phyloP scores from a whole-genome alignment of 2,888 invertebrate species.

The Synergus japonicus region DNA sequence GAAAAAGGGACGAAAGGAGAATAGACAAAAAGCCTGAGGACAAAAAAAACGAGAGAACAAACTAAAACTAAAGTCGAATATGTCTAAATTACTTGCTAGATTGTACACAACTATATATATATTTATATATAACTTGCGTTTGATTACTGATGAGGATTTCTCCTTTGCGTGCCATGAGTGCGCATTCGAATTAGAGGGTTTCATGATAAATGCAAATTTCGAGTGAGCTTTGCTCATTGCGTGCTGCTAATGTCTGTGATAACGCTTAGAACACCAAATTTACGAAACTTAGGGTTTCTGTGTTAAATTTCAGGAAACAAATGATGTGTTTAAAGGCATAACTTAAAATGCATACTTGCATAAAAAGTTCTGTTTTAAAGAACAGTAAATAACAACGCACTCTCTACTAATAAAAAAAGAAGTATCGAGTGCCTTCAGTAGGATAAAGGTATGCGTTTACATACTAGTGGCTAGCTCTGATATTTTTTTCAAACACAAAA shows the following conservation, averaged over 20 bases:
- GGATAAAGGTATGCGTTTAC: slow-evolving; percentile 6
- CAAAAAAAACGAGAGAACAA: not conserved
- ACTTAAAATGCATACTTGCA: not conserved
- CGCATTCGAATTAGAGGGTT: slow-evolving; percentile 55
- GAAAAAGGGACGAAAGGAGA: not conserved
- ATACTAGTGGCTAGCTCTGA: slow-evolving; percentile 16
- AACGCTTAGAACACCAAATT: slow-evolving; percentile 6
- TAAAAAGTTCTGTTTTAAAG: not conserved
- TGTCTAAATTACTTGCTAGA: not conserved
- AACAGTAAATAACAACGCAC: not conserved
- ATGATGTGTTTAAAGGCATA: not conserved
- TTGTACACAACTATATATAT: not conserved
- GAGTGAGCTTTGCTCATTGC: slow-evolving; percentile 42
- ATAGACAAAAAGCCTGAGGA: not conserved
- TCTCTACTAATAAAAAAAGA: not conserved
- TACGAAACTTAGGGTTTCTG: not conserved
- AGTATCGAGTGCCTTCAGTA: not conserved
- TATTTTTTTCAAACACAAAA: slow-evolving; percentile 30
- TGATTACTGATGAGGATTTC: slow-evolving; percentile 54
- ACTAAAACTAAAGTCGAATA: not conserved
- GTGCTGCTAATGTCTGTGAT: slow-evolving; percentile 20
- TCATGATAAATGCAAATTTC: slow-evolving; percentile 53
- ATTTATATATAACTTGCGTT: slow-evolving; percentile 37
- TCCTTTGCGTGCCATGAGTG: slow-evolving; percentile 51
- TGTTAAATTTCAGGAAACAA: not conserved